Evolutionary conservation across 1,140 invertebrate species (phyloP).

Genomic region (Harpegnathos saltator): DNA sequence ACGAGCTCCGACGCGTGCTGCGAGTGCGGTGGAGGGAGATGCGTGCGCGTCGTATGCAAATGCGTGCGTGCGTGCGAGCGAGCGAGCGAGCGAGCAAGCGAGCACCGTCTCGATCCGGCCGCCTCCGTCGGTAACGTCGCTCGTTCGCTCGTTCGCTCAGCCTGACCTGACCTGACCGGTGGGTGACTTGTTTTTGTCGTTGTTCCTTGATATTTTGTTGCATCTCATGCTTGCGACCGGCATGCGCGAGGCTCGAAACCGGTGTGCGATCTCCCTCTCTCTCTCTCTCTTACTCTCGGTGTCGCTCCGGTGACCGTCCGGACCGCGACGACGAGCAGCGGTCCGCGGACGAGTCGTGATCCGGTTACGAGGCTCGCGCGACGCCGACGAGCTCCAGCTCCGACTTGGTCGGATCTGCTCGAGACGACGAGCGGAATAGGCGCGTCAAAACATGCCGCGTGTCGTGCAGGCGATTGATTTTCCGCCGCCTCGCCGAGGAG

Average conservation of each 20-base stretch:
- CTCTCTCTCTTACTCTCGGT: background rate
- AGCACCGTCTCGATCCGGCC: conserved; percentile 63
- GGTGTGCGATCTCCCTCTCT: background rate
- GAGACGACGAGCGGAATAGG: conserved; percentile 29
- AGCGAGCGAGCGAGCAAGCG: too few relatives aligned
- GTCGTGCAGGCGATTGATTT: conserved; percentile 83
- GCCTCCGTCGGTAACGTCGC: conserved; percentile 76
- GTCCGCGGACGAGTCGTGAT: background rate
- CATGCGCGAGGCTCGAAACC: background rate
- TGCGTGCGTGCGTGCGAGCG: too few relatives aligned
- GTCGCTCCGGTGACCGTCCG: background rate
- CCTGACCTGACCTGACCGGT: too few relatives aligned
- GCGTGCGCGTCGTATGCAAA: conserved; percentile 17
- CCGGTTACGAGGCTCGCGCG: background rate
- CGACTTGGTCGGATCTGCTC: conserved; percentile 11
- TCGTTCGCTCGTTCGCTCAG: too few relatives aligned
- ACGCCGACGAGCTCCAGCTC: background rate
- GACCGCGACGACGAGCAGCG: too few relatives aligned
- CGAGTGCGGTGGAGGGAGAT: background rate
- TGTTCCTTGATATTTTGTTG: background rate
- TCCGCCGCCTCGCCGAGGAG: conserved; percentile 78
- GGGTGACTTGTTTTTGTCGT: background rate
- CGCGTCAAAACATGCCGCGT: conserved; percentile 79
- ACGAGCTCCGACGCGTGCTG: background rate
- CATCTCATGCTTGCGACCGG: background rate